Conservation (phyloP, 1,140 invertebrate genomes). For the Aleiodes sp. region DNA sequence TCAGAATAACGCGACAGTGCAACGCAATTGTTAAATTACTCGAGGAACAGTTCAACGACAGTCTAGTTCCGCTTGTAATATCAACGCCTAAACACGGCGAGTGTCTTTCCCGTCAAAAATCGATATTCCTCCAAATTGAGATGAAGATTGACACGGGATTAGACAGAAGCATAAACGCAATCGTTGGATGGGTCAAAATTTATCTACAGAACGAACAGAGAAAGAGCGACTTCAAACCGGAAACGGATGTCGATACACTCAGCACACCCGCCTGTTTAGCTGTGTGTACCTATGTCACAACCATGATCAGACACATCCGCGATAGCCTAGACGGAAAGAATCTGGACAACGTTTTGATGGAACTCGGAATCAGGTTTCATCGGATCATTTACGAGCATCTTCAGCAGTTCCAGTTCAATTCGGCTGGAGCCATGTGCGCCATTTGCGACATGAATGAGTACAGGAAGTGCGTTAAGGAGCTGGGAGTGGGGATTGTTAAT, state of each 20-base stretch:
- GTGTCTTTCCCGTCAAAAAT: conserved; percentile 88
- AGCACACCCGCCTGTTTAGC: conserved; percentile 84
- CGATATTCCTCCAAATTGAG: conserved; percentile 88
- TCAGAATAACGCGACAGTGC: conserved; percentile 92
- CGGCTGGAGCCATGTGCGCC: conserved; percentile 94
- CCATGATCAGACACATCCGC: conserved; percentile 81
- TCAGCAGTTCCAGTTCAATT: conserved; percentile 94
- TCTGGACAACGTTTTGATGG: conserved; percentile 84
- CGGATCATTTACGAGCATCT: conserved; percentile 96
- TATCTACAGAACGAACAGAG: conserved; percentile 94
- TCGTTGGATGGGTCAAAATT: conserved; percentile 91
- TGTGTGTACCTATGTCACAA: conserved; percentile 86
- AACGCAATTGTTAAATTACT: conserved; percentile 96
- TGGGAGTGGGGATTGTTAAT: conserved; percentile 80
- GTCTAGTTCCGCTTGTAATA: conserved; percentile 86
- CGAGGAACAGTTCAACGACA: conserved; percentile 94
- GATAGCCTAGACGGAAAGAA: conserved; percentile 94
- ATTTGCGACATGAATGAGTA: conserved; percentile 99
- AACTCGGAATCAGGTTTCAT: conserved; percentile 91
- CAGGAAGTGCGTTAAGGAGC: conserved; percentile 81
- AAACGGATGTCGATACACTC: conserved; percentile 83
- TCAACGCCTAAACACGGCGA: conserved; percentile 89
- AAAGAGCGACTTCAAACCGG: conserved; percentile 96
- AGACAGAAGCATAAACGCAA: conserved; percentile 85
- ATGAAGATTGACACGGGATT: conserved; percentile 90